phyloP scores from a whole-genome alignment of 2,888 invertebrate genomes.

The Hirtodrosophila confusa region DNA sequence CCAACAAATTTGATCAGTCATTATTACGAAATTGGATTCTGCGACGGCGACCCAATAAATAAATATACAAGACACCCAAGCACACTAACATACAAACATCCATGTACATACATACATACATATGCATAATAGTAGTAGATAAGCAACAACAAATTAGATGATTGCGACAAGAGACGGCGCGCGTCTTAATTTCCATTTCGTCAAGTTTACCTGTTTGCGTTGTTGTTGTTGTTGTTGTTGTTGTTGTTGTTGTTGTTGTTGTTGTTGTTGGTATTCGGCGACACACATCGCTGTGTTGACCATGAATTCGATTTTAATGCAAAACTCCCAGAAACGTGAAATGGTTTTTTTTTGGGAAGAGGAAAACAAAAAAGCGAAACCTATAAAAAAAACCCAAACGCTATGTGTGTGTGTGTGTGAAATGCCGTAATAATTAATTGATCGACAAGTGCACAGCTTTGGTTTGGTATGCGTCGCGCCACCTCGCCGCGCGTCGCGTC shows the following conservation, averaged over 20 bases:
- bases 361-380: slow-evolving; percentile 37
- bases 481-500: slow-evolving; percentile 44
- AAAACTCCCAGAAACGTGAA: slow-evolving; percentile 68
- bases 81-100: slow-evolving; percentile 2
- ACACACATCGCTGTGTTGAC: slow-evolving; percentile 70
- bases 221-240: slow-evolving; percentile 17
- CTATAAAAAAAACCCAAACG: slow-evolving; percentile 61
- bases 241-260: slow-evolving; percentile 21
- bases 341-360: slow-evolving; percentile 28
- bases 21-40: slow-evolving; percentile 70
- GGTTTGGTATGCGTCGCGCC: slow-evolving; percentile 66
- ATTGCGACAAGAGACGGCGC: slow-evolving; percentile 61
- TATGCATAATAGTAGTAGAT: slow-evolving; percentile 47
- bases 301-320: slow-evolving; percentile 77
- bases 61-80: slow-evolving; percentile 10
- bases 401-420: slow-evolving; percentile 40
- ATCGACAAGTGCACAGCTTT: slow-evolving; percentile 75
- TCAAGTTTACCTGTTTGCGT: slow-evolving; percentile 65
- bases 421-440: slow-evolving; percentile 78
- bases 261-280: slow-evolving; percentile 56
- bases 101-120: slow-evolving; percentile 4
- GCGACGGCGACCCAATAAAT: slow-evolving; percentile 59
- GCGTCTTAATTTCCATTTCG: slow-evolving; percentile 68
- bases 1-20: slow-evolving; percentile 27
- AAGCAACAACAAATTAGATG: slow-evolving; percentile 56